Evolutionary conservation across 2,888 invertebrate species (phyloP).

Genomic region (Deladenus siricidicola): DNA sequence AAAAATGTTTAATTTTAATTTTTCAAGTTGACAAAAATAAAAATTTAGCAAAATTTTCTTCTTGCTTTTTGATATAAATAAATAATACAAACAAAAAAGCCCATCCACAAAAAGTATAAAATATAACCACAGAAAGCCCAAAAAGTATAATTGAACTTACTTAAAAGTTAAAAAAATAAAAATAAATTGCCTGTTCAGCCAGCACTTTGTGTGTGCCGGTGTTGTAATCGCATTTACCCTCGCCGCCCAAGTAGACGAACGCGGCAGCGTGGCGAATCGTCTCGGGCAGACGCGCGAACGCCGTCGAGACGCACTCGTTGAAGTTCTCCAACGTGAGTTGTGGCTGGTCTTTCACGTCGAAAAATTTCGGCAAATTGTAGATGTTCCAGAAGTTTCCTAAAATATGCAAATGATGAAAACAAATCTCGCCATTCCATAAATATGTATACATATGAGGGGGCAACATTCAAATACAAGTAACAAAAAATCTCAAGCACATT

Average conservation of each 20-base stretch:
- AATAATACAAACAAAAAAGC: too few relatives aligned
- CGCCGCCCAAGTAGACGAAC: conserved; percentile 38
- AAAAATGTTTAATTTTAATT: not conserved
- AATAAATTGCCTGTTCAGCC: conserved; percentile 35
- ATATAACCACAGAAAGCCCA: too few relatives aligned
- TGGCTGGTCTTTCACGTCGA: conserved; percentile 44
- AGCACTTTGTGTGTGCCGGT: conserved; percentile 34
- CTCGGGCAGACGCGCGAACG: conserved; percentile 45
- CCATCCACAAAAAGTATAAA: too few relatives aligned
- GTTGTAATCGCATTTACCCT: conserved; percentile 24
- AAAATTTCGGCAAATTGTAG: conserved; percentile 49
- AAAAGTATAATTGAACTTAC: too few relatives aligned
- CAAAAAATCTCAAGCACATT: too few relatives aligned
- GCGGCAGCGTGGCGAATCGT: conserved; percentile 46
- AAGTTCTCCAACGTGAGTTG: conserved; percentile 36
- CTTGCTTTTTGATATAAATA: too few relatives aligned
- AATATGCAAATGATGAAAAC: too few relatives aligned
- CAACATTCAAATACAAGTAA: not conserved
- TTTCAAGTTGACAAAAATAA: too few relatives aligned
- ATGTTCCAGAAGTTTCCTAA: conserved; percentile 52
- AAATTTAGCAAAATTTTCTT: too few relatives aligned
- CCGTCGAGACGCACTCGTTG: conserved; percentile 39
- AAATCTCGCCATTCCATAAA: too few relatives aligned
- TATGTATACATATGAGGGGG: not conserved
- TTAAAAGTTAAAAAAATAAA: not conserved